Evolutionary conservation across 2,113 vertebrate species (phyloP), one percentile per base, ranked within the genome.

Genomic region (Morone saxatilis): DNA sequence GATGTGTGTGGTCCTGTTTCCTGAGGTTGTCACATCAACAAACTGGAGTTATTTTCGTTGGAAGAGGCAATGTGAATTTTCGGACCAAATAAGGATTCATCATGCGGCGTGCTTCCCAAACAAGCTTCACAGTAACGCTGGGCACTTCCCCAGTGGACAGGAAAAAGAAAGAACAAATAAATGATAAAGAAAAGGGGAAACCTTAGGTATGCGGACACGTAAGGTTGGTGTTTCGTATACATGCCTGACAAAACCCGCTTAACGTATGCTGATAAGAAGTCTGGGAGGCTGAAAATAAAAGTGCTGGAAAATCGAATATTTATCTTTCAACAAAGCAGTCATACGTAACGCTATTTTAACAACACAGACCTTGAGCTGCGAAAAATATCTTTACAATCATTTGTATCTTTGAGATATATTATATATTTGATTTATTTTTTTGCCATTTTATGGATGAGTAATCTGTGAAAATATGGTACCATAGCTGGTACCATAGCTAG

Each of bases 31-130:
- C 89, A 45, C 91, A 83, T 95, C 93, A 92, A 94, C 94, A 94
- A 91, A 91, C 91, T 80, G 59, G 74, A 86, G 92, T 93, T 95
- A 95, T 95, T 95, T 95, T 93, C 67, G 91, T 91, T 92, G 90
- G 91, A 85, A 86, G 79, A 84, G 75, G 85, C 89, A 88, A 86
- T 83, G 91, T 69, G 86, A 91, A 86, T 91, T 92, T 94, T 95
- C 91, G 88, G 87, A 92, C 95, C 95, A 96, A 95, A 96, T 96
- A 96, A 95, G 95, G 95, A 85, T 84, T 81, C 6, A 40, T 89
- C 67, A 62, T 84, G 87, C 62, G 81, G 71, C 75, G 7, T 81
- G 73, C 43, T 72, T 85, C 62, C 84, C 83, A 59, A 73, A 84
- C 74, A 76, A 85, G 71, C 41, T 76, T 40, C 43, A 12, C 67